Percentiles rank a stretch among this genome's conserved stretches.
Evolutionary conservation across 2,888 invertebrate genomes (phyloP).

Genomic region (Caenorhabditis doughertyi): DNA sequence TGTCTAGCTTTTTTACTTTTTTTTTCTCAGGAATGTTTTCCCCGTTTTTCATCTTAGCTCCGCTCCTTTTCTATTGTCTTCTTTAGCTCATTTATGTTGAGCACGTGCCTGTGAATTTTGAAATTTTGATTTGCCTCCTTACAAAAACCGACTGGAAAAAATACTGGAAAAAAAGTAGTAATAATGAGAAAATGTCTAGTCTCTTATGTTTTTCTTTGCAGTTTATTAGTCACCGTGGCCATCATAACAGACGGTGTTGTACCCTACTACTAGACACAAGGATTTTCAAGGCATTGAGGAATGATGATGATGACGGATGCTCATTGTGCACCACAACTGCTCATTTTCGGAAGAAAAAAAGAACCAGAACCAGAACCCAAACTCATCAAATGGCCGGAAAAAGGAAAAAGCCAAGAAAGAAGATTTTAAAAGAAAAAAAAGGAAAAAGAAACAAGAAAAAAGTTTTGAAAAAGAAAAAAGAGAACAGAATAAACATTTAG

Average conservation of each 20-base stretch:
- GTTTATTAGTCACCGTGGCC: background rate
- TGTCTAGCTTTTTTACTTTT: background rate
- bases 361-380: constrained; percentile 1
- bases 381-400: constrained; percentile 1
- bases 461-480: background rate
- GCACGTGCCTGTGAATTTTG: constrained; percentile 10
- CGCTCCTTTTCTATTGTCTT: constrained; percentile 12
- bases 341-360: constrained; percentile 27
- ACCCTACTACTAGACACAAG: constrained; percentile 5
- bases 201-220: background rate
- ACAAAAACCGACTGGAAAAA: background rate
- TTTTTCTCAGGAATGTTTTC: constrained; percentile 14
- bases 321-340: constrained; percentile 15
- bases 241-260: constrained; percentile 6
- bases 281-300: background rate
- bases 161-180: background rate
- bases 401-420: constrained; percentile 4
- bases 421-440: background rate
- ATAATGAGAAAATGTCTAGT: constrained; percentile 27
- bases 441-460: background rate
- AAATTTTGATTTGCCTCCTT: constrained; percentile 6
- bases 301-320: constrained; percentile 32
- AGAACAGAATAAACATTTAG: constrained; percentile 45
- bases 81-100: constrained; percentile 16
- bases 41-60: no score